phyloP scores from a whole-genome alignment of 2,113 vertebrate genomes.

The Felis chaus region DNA sequence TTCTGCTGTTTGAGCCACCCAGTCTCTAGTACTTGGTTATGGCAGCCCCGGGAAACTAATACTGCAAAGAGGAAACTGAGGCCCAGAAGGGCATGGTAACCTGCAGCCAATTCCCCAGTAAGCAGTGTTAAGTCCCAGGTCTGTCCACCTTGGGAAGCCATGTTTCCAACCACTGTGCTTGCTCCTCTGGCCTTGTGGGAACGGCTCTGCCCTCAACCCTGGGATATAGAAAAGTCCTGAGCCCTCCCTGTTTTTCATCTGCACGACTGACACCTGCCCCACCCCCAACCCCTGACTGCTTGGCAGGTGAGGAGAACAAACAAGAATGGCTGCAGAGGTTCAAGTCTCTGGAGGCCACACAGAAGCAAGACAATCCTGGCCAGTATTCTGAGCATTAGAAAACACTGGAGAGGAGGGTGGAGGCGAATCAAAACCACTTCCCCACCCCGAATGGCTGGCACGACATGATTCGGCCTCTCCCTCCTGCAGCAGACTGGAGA shows the following conservation, averaged over 20 bases:
- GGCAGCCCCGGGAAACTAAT: neutral
- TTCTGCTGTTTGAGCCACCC: neutral
- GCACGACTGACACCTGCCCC: neutral
- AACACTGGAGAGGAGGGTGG: slow-evolving; percentile 21
- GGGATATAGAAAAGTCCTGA: neutral
- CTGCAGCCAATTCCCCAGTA: neutral
- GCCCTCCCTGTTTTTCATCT: neutral
- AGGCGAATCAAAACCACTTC: slow-evolving; percentile 19
- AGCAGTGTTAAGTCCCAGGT: neutral
- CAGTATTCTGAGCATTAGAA: neutral
- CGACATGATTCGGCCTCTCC: neutral
- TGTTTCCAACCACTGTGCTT: neutral
- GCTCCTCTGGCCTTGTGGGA: neutral
- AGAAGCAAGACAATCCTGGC: neutral
- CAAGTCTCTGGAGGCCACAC: neutral
- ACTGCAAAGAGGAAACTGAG: neutral
- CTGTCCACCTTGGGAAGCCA: neutral
- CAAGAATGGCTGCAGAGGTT: neutral
- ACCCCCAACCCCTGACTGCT: neutral
- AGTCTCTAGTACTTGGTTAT: neutral
- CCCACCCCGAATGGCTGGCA: slow-evolving; percentile 28
- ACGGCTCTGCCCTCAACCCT: neutral
- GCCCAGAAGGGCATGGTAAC: neutral
- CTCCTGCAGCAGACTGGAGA: neutral
- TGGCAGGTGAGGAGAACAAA: neutral